Percentiles rank a stretch among this genome's conserved stretches.
Evolutionary conservation across 2,888 invertebrate genomes (phyloP).

Genomic region (Syrista parreyssii): DNA sequence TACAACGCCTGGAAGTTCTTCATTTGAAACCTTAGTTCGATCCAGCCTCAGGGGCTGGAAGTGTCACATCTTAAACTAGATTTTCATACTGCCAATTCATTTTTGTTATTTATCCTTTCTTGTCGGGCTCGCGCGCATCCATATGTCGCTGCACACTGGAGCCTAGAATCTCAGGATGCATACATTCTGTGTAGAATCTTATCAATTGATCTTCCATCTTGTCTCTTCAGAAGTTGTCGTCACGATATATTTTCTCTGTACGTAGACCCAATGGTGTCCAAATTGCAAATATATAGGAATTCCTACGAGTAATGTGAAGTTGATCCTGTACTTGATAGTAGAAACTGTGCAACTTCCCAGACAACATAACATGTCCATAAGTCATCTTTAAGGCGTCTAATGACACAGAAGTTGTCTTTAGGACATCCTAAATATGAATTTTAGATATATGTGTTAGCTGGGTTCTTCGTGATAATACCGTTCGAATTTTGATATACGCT

Average conservation of each 20-base stretch:
- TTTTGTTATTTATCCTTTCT: constrained; percentile 3
- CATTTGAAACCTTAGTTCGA: too few relatives aligned
- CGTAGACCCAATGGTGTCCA: constrained; percentile 14
- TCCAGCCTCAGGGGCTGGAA: too few relatives aligned
- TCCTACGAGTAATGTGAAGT: constrained; percentile 16
- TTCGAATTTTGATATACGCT: constrained; percentile 13
- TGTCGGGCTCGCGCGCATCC: constrained; percentile 12
- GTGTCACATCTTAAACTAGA: too few relatives aligned
- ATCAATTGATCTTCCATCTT: constrained; percentile 2
- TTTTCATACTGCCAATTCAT: too few relatives aligned
- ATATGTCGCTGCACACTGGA: not conserved
- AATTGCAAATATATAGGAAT: constrained; percentile 16
- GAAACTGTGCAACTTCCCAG: constrained; percentile 16
- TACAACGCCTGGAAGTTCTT: too few relatives aligned
- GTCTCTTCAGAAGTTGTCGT: constrained; percentile 10
- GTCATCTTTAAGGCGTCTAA: too few relatives aligned
- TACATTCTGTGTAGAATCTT: constrained; percentile 6
- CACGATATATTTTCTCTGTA: constrained; percentile 1
- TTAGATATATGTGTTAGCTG: too few relatives aligned
- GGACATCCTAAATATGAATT: too few relatives aligned
- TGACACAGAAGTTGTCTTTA: too few relatives aligned
- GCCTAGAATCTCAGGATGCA: constrained; percentile 21
- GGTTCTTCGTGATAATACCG: constrained; percentile 15
- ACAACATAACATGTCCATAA: too few relatives aligned
- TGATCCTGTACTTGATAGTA: constrained; percentile 26